Evolutionary conservation across 1,140 invertebrate genomes (phyloP).

Genomic region (Brachionus manjavacas): DNA sequence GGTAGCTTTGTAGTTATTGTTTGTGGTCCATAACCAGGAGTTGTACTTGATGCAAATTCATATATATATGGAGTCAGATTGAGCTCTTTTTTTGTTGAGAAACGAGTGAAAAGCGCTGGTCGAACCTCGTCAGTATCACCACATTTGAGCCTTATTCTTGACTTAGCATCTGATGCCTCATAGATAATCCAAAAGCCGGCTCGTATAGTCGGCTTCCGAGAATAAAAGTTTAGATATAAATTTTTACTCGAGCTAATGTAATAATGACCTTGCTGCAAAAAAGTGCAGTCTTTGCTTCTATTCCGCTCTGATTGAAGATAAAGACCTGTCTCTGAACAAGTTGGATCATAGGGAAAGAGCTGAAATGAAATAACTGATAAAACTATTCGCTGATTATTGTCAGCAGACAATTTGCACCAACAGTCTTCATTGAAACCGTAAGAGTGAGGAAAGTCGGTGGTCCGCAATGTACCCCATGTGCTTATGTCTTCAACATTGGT

Average conservation of each 20-base stretch:
- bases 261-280: constrained; percentile 40
- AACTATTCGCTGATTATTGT: constrained; percentile 25
- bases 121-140: constrained; percentile 33
- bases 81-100: constrained; percentile 21
- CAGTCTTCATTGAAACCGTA: constrained; percentile 39
- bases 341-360: constrained; percentile 26
- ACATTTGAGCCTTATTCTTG: constrained; percentile 31
- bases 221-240: constrained; percentile 35
- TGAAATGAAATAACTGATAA: constrained; percentile 40
- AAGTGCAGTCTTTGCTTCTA: constrained; percentile 34
- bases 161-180: constrained; percentile 28
- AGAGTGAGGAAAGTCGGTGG: constrained; percentile 24
- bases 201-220: not conserved
- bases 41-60: not conserved
- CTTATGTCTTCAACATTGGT: not conserved
- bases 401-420: constrained; percentile 36
- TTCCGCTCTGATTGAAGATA: constrained; percentile 29
- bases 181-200: constrained; percentile 42
- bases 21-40: not conserved
- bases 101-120: not conserved
- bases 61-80: constrained; percentile 18
- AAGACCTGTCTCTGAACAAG: constrained; percentile 12
- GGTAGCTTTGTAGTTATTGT: not conserved
- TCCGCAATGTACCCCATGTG: constrained; percentile 33
- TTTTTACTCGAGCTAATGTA: constrained; percentile 31